Percentiles rank a stretch among this genome's conserved stretches.
These are phyloP conservation scores for Oryctes rhinoceros DNA, from an alignment of 1,140 invertebrate genomes.

Conservation along the genomic window DNA sequence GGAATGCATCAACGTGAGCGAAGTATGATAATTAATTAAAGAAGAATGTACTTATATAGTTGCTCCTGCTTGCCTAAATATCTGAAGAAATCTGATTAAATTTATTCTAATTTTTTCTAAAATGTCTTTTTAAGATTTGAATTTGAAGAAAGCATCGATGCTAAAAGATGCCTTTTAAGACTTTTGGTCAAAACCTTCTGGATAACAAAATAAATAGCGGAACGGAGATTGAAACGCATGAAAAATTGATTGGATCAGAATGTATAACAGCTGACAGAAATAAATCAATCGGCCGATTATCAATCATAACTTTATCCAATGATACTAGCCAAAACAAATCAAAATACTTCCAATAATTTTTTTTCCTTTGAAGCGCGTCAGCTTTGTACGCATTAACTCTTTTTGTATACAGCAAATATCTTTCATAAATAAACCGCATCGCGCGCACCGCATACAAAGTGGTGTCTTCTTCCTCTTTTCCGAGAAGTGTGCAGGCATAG, in stretches of 20 bases:
- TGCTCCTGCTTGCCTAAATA: too few relatives aligned
- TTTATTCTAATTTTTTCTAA: too few relatives aligned
- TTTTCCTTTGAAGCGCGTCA: slow-evolving; percentile 11
- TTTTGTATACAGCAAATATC: not conserved
- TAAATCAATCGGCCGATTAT: not conserved
- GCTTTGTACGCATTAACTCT: not conserved
- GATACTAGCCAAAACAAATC: not conserved
- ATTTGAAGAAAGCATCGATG: too few relatives aligned
- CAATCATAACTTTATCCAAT: not conserved
- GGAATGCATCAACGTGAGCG: too few relatives aligned
- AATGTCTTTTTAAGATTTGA: too few relatives aligned
- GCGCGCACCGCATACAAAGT: not conserved
- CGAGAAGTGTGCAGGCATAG: not conserved
- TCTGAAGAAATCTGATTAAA: too few relatives aligned
- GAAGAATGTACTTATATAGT: too few relatives aligned
- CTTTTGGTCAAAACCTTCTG: too few relatives aligned
- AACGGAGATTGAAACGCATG: not conserved
- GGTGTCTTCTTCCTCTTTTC: not conserved
- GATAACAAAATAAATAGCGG: not conserved
- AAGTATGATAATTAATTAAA: too few relatives aligned
- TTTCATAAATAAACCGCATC: slow-evolving; percentile 14
- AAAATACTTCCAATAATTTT: not conserved
- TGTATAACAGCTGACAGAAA: not conserved
- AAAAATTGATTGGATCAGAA: not conserved
- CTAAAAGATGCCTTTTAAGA: too few relatives aligned